Evolutionary conservation across 2,113 vertebrate genomes (phyloP).

Genomic region (Polyodon spathula): DNA sequence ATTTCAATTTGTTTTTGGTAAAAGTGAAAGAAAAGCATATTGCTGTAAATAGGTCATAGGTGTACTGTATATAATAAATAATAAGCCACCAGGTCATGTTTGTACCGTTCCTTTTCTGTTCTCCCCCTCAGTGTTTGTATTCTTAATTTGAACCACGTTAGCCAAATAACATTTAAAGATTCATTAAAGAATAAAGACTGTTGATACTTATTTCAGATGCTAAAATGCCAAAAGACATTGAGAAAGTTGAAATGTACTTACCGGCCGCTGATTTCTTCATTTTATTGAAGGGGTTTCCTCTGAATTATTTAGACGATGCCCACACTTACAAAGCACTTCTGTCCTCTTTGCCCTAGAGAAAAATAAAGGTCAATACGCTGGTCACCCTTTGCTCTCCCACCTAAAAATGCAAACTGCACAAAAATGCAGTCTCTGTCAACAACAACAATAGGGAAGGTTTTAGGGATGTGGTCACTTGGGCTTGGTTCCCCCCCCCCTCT

Average conservation of each 20-base stretch:
- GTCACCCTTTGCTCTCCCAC: slow-evolving; percentile 15
- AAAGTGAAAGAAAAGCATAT: no score
- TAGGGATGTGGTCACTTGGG: slow-evolving; percentile 17
- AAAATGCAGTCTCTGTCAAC: slow-evolving; percentile 21
- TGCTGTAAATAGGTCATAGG: no score
- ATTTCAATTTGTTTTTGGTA: no score
- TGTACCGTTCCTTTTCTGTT: no score
- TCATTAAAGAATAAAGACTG: no score
- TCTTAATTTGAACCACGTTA: no score
- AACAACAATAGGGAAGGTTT: slow-evolving; percentile 16
- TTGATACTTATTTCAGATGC: no score
- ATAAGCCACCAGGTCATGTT: no score
- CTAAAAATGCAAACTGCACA: slow-evolving; percentile 24
- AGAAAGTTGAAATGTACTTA: neutral
- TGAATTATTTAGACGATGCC: neutral
- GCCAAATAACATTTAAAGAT: no score
- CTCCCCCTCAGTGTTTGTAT: no score
- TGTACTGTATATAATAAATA: no score
- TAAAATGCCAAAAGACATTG: no score
- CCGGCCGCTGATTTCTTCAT: neutral
- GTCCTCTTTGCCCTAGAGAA: slow-evolving; percentile 7
- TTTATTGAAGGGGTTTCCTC: neutral
- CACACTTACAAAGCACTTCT: slow-evolving; percentile 4
- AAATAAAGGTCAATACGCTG: slow-evolving; percentile 9
- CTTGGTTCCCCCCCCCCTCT: neutral